These are phyloP conservation scores for Dichetophora obliterata DNA, from an alignment of 2,888 invertebrate species.

Conservation along the genomic window DNA sequence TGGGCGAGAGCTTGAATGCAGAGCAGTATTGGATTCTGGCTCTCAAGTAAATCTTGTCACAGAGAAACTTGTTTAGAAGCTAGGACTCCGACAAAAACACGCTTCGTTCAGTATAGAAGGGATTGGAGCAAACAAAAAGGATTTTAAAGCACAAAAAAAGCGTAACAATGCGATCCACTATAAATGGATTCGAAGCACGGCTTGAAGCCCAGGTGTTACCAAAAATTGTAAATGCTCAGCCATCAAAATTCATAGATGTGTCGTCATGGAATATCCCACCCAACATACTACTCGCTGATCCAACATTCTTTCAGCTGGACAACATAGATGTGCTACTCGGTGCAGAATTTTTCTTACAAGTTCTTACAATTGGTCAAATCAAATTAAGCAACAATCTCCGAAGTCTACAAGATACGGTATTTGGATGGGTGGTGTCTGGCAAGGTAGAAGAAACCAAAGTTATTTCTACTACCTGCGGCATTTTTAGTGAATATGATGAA, in stretches of 20 bases:
- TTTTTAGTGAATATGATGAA: too few relatives aligned
- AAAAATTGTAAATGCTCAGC: not conserved
- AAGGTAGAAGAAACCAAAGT: not conserved
- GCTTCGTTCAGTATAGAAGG: not conserved
- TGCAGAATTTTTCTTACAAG: too few relatives aligned
- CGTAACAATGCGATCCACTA: not conserved
- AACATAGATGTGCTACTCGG: too few relatives aligned
- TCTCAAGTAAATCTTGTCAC: not conserved
- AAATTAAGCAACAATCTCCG: not conserved
- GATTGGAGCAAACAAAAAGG: not conserved
- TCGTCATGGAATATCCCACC: too few relatives aligned
- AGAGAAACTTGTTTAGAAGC: not conserved
- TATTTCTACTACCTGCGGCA: too few relatives aligned
- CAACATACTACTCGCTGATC: not conserved
- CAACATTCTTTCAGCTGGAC: too few relatives aligned
- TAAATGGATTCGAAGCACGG: not conserved
- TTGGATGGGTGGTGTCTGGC: constrained; percentile 26
- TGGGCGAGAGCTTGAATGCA: too few relatives aligned
- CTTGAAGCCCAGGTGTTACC: not conserved
- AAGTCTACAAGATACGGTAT: constrained; percentile 18
- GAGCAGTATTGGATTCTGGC: too few relatives aligned
- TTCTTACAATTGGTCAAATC: too few relatives aligned
- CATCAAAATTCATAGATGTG: too few relatives aligned
- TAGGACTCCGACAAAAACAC: not conserved
- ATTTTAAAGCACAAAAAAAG: not conserved